These are phyloP conservation scores for Acanthopagrus latus DNA, from an alignment of 2,797 vertebrate species.

Conservation along the genomic window DNA sequence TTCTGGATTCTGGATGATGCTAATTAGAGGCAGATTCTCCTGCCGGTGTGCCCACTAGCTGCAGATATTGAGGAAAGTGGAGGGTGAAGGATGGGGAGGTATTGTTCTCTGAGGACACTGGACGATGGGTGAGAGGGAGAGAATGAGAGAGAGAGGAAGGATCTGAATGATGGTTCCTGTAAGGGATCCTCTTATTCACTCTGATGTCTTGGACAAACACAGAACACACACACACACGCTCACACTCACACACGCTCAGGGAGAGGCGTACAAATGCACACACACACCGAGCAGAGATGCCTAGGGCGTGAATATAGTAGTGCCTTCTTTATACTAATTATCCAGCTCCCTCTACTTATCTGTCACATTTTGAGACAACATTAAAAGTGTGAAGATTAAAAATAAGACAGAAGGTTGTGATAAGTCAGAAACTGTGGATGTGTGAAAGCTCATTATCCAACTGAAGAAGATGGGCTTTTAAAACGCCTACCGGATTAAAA, in stretches of 20 bases:
- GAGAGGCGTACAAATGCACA: background rate
- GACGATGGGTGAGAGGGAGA: constrained; percentile 13
- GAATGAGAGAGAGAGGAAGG: background rate
- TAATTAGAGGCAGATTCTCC: constrained; percentile 60
- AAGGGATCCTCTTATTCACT: constrained; percentile 27
- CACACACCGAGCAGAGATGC: constrained; percentile 20
- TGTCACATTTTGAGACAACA: constrained; percentile 52
- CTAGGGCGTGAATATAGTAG: constrained; percentile 22
- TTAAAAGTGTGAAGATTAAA: constrained; percentile 57
- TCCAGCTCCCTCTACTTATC: constrained; percentile 52
- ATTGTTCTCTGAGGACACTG: constrained; percentile 21
- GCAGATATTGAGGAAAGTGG: constrained; percentile 24
- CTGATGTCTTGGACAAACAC: constrained; percentile 38
- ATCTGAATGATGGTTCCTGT: constrained; percentile 19
- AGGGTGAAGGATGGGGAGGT: constrained; percentile 16
- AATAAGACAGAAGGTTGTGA: constrained; percentile 56
- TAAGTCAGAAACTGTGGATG: constrained; percentile 49
- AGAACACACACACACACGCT: background rate
- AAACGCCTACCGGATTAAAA: constrained; percentile 18
- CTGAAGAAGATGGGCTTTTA: constrained; percentile 26
- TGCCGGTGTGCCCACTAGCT: constrained; percentile 37
- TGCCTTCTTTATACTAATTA: constrained; percentile 61
- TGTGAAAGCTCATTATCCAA: constrained; percentile 64
- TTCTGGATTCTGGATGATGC: constrained; percentile 45
- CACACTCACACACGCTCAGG: background rate